phyloP scores from a whole-genome alignment of 30 jellyfish, hydroid and myxozoan species.

The Aurelia aurita complex sp. Pacific region DNA sequence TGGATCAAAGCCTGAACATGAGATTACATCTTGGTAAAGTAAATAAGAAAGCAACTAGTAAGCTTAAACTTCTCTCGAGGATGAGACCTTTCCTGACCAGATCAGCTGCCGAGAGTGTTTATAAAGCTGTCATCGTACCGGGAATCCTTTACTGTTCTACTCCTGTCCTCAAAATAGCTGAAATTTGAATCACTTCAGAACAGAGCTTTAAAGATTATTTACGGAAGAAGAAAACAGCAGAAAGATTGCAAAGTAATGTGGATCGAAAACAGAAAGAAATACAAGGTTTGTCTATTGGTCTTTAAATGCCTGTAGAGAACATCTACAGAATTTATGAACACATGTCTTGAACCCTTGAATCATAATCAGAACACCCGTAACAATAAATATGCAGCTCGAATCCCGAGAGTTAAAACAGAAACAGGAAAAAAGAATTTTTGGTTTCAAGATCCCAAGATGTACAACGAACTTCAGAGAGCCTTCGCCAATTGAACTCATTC shows the following conservation, averaged over 20 bases:
- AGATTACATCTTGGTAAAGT: conserved; percentile 24
- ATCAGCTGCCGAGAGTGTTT: conserved; percentile 65
- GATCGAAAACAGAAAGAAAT: conserved; percentile 2
- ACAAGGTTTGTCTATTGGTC: too few relatives aligned
- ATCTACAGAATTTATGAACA: too few relatives aligned
- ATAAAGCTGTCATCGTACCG: conserved; percentile 68
- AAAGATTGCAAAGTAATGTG: conserved; percentile 36
- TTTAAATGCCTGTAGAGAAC: too few relatives aligned
- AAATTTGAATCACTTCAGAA: conserved; percentile 62
- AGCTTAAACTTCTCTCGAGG: not conserved
- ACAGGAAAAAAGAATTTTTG: too few relatives aligned
- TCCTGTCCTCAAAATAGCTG: conserved; percentile 67
- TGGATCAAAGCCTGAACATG: conserved; percentile 55
- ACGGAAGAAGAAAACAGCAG: conserved; percentile 44
- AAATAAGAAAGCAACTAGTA: conserved; percentile 48
- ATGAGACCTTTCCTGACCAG: conserved; percentile 51
- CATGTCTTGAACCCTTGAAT: too few relatives aligned
- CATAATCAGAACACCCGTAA: too few relatives aligned
- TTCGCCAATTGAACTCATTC: too few relatives aligned
- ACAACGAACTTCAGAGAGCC: too few relatives aligned
- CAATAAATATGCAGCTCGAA: too few relatives aligned
- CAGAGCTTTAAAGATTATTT: conserved; percentile 65
- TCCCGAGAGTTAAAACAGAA: too few relatives aligned
- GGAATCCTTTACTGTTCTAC: conserved; percentile 58
- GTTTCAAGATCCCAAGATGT: too few relatives aligned